Percentiles rank a stretch among this genome's conserved stretches.
phyloP scores from a whole-genome alignment of 2,113 vertebrate genomes.

The Gallinago jamesoni region DNA sequence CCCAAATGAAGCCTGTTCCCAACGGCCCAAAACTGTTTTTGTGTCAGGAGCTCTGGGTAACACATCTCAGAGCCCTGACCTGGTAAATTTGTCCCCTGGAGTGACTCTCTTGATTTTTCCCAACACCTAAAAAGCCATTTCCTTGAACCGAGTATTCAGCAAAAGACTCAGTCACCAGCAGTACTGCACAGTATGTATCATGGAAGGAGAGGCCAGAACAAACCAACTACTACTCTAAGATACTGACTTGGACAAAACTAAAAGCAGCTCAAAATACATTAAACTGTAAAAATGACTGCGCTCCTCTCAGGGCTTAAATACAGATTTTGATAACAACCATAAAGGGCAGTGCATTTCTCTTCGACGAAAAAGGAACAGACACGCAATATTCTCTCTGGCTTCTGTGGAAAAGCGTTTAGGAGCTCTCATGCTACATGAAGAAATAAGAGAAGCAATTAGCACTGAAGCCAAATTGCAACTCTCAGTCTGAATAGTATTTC shows the following conservation, averaged over 20 bases:
- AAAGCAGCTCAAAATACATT: neutral
- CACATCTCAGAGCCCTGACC: neutral
- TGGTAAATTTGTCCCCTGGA: neutral
- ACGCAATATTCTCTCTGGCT: neutral
- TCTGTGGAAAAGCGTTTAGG: neutral
- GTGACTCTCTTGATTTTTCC: neutral
- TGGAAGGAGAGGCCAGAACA: neutral
- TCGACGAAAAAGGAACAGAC: neutral
- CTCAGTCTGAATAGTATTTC: neutral
- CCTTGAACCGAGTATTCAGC: neutral
- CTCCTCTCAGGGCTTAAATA: neutral
- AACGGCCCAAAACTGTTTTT: neutral
- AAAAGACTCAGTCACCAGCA: neutral
- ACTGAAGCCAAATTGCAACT: neutral
- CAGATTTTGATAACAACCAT: neutral
- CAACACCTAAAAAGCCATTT: neutral
- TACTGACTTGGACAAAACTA: neutral
- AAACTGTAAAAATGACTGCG: neutral
- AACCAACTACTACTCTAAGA: neutral
- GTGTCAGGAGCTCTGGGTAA: neutral
- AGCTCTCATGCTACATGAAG: neutral
- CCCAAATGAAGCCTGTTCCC: neutral
- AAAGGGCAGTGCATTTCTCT: neutral
- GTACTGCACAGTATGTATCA: neutral
- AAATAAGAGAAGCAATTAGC: neutral